Base-by-base conservation (phyloP, 2,888 invertebrate genomes). In the Drosophila neotestacea region DNA sequence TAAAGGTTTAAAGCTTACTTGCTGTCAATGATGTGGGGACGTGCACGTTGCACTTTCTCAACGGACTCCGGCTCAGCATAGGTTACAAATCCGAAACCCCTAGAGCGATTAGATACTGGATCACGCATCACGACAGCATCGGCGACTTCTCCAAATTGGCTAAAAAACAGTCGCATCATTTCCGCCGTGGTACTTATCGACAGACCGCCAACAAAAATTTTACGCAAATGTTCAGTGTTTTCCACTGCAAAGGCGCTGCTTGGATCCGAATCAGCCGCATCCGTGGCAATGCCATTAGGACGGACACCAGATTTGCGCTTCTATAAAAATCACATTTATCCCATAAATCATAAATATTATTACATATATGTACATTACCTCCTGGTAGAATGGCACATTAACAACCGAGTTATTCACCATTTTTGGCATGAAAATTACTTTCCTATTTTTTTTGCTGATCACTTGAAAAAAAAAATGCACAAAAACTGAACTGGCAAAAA, bases 1-100 rank as follows among this genome's bases (percentile, higher is more conserved):
- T 32, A 9, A 32, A 2, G 7, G 9, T 2, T 32, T 81, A 70
- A 42, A 91, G 22, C 94, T 93, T 91, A 94, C 94, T 94, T 94
- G 75, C 88, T 87, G 67, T 91, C 92, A 60, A 92, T 84, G 39
- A 77, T 72, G 41, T 92, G 92, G 1, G 91, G 91, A 38, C 90
- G 82, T 0, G 89, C 78, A 11, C 70, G 63, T 61, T 92, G 92
- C 4, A 91, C 91, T 59, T 88, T 87, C 28, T 92, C 91, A 6
- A 92, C 90, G 54, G 90, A 77, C 6, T 68, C 69, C 5, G 83
- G 36, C n/a, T 86, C 85, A 4, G 81, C 71, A 62, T 75, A 92
- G 41, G 91, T 91, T 6, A 92, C 88, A 55, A 92, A 92, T 1
- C 92, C 91, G 63, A 92, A 92, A 34, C 91, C 91, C 16, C 92